A percentile compares a stretch with the other conserved stretches of the same genome.
These are phyloP conservation scores for Capreolus pygargus DNA, from an alignment of 2,113 vertebrate genomes.

Conservation along the genomic window DNA sequence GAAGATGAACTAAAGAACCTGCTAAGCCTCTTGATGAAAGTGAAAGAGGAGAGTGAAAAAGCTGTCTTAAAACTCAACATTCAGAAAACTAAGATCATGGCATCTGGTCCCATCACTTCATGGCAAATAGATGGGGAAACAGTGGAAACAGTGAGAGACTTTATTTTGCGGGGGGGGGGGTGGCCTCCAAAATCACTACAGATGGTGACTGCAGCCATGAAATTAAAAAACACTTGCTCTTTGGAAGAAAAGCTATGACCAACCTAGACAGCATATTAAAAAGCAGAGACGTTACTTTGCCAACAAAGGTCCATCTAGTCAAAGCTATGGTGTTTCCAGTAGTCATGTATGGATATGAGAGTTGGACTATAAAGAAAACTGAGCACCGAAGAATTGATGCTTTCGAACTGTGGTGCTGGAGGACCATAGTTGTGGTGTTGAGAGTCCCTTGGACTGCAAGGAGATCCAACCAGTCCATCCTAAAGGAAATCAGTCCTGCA, in stretches of 20 bases:
- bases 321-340: not conserved
- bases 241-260: not conserved
- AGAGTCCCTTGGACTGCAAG: not conserved
- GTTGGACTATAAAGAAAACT: not conserved
- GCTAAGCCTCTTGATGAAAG: not conserved
- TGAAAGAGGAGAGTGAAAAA: not conserved
- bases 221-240: not conserved
- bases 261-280: not conserved
- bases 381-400: not conserved
- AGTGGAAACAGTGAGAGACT: not conserved
- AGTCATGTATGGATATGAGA: not conserved
- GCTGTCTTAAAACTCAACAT: not conserved
- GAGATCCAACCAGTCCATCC: not conserved
- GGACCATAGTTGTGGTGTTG: not conserved
- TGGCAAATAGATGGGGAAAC: not conserved
- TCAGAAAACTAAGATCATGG: not conserved
- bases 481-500: not conserved
- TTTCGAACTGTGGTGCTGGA: not conserved
- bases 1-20: not conserved
- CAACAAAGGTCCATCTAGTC: not conserved
- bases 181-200: not conserved
- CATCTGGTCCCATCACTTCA: not conserved
- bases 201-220: not conserved
- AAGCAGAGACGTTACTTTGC: not conserved
- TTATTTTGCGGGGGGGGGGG: not conserved